Conservation (phyloP, 2,888 invertebrate genomes). For the Ennomos fuscantarius region DNA sequence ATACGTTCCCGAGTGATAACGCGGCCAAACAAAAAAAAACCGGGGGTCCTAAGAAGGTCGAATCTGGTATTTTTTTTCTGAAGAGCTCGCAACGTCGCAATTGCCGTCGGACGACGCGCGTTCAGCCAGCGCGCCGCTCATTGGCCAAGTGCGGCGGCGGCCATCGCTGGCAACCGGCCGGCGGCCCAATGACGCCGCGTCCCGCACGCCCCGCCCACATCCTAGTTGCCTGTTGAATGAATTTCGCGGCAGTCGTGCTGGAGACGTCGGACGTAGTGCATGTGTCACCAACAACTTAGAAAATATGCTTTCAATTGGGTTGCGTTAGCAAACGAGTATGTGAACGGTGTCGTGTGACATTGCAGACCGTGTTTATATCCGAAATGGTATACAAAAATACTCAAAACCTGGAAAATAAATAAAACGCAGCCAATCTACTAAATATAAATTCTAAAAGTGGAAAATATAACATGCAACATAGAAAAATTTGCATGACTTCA, state of each 20-base stretch:
- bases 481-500: constrained; percentile 6
- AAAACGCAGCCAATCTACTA: not conserved
- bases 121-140: constrained; percentile 79
- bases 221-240: constrained; percentile 79
- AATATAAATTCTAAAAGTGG: constrained; percentile 9
- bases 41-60: constrained; percentile 84
- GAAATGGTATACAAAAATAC: too few species aligned
- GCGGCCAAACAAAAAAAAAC: constrained; percentile 82
- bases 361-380: constrained; percentile 18
- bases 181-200: constrained; percentile 77
- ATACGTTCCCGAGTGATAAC: constrained; percentile 82
- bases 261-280: constrained; percentile 52
- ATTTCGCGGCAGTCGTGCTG: constrained; percentile 73
- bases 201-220: constrained; percentile 84
- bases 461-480: constrained; percentile 9
- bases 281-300: constrained; percentile 45
- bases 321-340: constrained; percentile 37
- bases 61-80: constrained; percentile 81
- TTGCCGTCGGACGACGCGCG: constrained; percentile 73
- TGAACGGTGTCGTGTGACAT: constrained; percentile 35
- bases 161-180: constrained; percentile 73
- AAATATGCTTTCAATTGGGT: constrained; percentile 33
- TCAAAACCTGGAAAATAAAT: too few species aligned
- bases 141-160: constrained; percentile 82
- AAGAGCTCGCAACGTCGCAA: constrained; percentile 82